Percentiles rank a stretch among this genome's conserved stretches.
These are phyloP conservation scores for Quadriops clusia DNA, from an alignment of 2,888 invertebrate species.

Conservation along the genomic window DNA sequence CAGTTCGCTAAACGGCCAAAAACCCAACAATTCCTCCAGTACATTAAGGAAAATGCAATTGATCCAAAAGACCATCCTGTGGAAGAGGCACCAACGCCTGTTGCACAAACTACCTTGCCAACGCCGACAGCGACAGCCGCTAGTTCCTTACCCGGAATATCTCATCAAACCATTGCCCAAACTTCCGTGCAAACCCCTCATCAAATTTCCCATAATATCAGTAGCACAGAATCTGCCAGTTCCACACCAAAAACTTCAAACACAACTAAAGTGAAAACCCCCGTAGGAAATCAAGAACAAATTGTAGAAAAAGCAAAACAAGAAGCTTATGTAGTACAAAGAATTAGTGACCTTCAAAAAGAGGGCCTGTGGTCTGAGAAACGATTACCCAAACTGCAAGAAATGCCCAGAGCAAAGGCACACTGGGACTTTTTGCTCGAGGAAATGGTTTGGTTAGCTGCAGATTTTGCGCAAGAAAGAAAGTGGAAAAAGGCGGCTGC, in stretches of 20 bases:
- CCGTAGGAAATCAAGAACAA: slow-evolving; percentile 49
- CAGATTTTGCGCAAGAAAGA: slow-evolving; percentile 94
- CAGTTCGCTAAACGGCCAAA: slow-evolving; percentile 74
- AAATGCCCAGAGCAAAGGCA: slow-evolving; percentile 79
- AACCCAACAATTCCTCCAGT: slow-evolving; percentile 59
- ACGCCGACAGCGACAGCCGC: slow-evolving; percentile 31
- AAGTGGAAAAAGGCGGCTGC: slow-evolving; percentile 97
- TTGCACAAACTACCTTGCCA: slow-evolving; percentile 31
- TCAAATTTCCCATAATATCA: slow-evolving; percentile 14
- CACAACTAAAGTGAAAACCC: slow-evolving; percentile 16
- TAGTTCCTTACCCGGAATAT: slow-evolving; percentile 33
- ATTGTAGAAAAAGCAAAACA: slow-evolving; percentile 79
- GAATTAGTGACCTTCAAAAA: slow-evolving; percentile 83
- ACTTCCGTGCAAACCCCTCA: slow-evolving; percentile 12
- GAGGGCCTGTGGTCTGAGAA: slow-evolving; percentile 91
- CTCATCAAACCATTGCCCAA: slow-evolving; percentile 18
- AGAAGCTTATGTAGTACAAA: slow-evolving; percentile 89
- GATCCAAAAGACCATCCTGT: slow-evolving; percentile 27
- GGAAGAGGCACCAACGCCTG: slow-evolving; percentile 12
- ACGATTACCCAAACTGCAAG: slow-evolving; percentile 82
- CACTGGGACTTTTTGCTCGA: slow-evolving; percentile 98
- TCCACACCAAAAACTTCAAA: slow-evolving; percentile 16
- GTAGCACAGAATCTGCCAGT: slow-evolving; percentile 17
- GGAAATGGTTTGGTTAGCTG: slow-evolving; percentile 97
- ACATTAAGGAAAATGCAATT: slow-evolving; percentile 50